A percentile compares a stretch with the other conserved stretches of the same genome.
Evolutionary conservation across 2,888 invertebrate genomes (phyloP).

Genomic region (Agrilus cyanescens): DNA sequence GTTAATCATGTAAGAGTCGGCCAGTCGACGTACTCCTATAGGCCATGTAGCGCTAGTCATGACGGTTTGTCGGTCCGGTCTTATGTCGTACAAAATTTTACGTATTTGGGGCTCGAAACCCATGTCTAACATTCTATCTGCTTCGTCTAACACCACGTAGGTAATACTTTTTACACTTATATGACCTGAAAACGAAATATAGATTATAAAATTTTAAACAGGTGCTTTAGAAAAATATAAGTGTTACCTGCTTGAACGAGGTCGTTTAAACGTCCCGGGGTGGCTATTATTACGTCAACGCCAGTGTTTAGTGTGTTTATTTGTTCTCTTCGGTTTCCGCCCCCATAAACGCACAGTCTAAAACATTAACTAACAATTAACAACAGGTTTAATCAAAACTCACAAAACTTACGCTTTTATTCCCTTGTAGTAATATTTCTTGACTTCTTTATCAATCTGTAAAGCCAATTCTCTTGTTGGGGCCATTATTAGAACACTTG

Average conservation of each 20-base stretch:
- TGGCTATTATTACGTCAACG: constrained; percentile 92
- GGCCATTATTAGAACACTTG: constrained; percentile 78
- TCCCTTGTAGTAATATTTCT: constrained; percentile 77
- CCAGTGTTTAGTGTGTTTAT: constrained; percentile 60
- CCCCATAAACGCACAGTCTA: constrained; percentile 85
- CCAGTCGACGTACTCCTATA: constrained; percentile 69
- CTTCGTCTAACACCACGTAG: constrained; percentile 87
- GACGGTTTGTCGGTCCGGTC: constrained; percentile 86
- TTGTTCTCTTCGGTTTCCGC: constrained; percentile 71
- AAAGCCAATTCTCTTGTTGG: constrained; percentile 88
- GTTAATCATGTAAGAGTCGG: constrained; percentile 76
- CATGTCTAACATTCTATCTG: constrained; percentile 79
- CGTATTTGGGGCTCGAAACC: constrained; percentile 83
- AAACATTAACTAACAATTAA: constrained; percentile 12
- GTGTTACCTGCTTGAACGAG: constrained; percentile 50
- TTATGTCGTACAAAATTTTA: constrained; percentile 64
- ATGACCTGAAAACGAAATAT: constrained; percentile 32
- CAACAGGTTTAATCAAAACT: not conserved
- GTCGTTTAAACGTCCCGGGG: constrained; percentile 88
- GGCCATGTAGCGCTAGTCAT: constrained; percentile 99
- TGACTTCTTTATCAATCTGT: constrained; percentile 85
- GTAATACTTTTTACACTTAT: constrained; percentile 71
- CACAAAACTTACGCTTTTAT: constrained; percentile 60
- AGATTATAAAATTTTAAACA: too few relatives aligned
- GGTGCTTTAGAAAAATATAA: constrained; percentile 9